A percentile compares a stretch with the other conserved stretches of the same genome.
These are phyloP conservation scores for Patiria miniata DNA, from an alignment of 35 echinoderm and acorn worm genomes.

Conservation along the genomic window DNA sequence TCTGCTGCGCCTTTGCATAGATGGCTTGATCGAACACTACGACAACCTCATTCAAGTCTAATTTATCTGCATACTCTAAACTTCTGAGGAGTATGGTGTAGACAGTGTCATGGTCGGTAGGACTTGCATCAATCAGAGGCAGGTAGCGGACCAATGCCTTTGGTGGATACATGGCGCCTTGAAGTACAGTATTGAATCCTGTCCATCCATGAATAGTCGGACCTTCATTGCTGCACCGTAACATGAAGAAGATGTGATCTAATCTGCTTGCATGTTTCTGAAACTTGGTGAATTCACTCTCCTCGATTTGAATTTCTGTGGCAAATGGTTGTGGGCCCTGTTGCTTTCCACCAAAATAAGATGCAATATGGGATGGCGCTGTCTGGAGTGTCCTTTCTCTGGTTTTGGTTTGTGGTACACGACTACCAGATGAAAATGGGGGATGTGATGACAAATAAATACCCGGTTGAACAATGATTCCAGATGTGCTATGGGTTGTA, in stretches of 20 bases:
- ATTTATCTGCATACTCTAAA: conserved; percentile 39
- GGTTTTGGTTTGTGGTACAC: neutral
- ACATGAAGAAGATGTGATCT: neutral
- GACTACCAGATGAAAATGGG: neutral
- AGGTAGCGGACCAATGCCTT: conserved; percentile 43
- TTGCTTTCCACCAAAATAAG: neutral
- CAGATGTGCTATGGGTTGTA: conserved; percentile 60
- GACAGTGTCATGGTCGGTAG: conserved; percentile 42
- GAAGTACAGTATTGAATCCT: conserved; percentile 51
- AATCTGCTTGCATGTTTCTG: neutral
- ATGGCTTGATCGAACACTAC: conserved; percentile 76
- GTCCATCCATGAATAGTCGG: conserved; percentile 54
- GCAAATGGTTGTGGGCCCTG: neutral
- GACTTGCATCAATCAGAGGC: conserved; percentile 65
- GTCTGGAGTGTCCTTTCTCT: neutral
- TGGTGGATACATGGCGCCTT: neutral
- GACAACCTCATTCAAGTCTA: conserved; percentile 36
- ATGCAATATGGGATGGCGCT: neutral
- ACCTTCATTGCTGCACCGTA: neutral
- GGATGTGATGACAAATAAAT: neutral
- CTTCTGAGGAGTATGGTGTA: conserved; percentile 49
- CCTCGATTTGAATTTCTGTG: no score
- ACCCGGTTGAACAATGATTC: conserved; percentile 43
- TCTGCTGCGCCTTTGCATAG: conserved; percentile 63
- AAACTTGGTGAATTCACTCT: neutral